Conservation (phyloP, 1,140 invertebrate genomes). For the Anoplophora glabripennis region DNA sequence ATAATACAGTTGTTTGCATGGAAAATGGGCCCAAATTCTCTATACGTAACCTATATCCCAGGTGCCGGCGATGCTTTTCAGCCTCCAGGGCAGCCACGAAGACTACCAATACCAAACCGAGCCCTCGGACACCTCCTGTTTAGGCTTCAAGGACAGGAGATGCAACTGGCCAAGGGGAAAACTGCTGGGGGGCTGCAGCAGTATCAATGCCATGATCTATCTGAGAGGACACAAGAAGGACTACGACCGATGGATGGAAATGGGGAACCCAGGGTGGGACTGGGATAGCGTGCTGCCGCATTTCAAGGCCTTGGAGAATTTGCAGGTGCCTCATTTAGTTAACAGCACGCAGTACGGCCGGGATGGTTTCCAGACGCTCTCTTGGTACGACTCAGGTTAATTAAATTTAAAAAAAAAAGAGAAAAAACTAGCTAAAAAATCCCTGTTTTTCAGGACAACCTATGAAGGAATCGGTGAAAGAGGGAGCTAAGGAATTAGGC, state of each 20-base stretch:
- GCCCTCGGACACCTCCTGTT: constrained; percentile 72
- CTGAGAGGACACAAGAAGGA: constrained; percentile 59
- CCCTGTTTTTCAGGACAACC: constrained; percentile 63
- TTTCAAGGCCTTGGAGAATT: constrained; percentile 55
- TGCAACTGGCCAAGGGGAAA: constrained; percentile 46
- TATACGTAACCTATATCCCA: too few relatives aligned
- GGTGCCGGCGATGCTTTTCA: constrained; percentile 30
- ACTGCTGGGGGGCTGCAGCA: constrained; percentile 58
- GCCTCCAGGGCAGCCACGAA: constrained; percentile 25
- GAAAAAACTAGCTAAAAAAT: background rate
- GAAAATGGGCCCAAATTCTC: too few relatives aligned
- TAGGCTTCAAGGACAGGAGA: constrained; percentile 52
- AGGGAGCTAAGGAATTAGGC: constrained; percentile 84
- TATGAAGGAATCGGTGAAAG: constrained; percentile 70
- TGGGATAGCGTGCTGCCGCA: constrained; percentile 27
- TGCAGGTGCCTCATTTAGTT: constrained; percentile 53
- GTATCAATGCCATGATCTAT: constrained; percentile 78
- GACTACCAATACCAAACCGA: constrained; percentile 91
- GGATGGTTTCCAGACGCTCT: constrained; percentile 72
- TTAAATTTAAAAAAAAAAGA: background rate
- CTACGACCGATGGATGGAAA: constrained; percentile 32
- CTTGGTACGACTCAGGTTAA: constrained; percentile 8
- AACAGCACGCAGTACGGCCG: constrained; percentile 38
- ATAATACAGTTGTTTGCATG: too few relatives aligned
- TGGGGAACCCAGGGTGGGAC: constrained; percentile 34